Evolutionary conservation across 2,797 vertebrate genomes (phyloP).

Genomic region (Takifugu rubripes): DNA sequence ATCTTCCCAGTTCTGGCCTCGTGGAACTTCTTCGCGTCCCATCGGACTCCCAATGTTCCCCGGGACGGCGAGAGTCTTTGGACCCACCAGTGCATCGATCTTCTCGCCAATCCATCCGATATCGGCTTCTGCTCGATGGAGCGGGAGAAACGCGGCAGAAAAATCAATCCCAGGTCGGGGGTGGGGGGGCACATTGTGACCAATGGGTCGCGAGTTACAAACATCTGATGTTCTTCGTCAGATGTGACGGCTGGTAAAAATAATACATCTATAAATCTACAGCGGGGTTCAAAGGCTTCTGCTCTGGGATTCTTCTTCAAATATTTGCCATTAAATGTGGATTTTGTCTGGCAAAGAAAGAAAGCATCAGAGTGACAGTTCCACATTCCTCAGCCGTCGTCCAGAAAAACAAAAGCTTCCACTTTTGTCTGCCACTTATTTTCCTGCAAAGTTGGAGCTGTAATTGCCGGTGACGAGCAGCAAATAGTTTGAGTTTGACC

Average conservation of each 20-base stretch:
- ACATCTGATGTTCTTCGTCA: conserved; percentile 8
- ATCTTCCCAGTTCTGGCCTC: conserved; percentile 8
- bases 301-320: no score
- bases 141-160: conserved; percentile 20
- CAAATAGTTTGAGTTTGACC: conserved; percentile 5
- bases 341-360: conserved; percentile 12
- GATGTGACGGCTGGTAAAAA: conserved; percentile 3
- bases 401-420: conserved; percentile 1
- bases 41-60: conserved; percentile 14
- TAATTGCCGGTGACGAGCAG: conserved; percentile 29
- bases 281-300: no score
- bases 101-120: conserved; percentile 56
- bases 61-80: conserved; percentile 50
- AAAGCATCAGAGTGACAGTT: neutral
- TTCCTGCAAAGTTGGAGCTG: conserved; percentile 15
- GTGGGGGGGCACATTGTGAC: conserved; percentile 40
- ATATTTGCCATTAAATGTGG: no score
- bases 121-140: conserved; percentile 44
- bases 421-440: conserved; percentile 10
- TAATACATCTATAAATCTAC: no score
- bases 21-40: neutral
- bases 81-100: conserved; percentile 66
- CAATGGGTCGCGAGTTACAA: conserved; percentile 26
- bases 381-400: neutral
- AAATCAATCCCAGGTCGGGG: conserved; percentile 54